Evolutionary conservation across 1,140 invertebrate species (phyloP).

Genomic region (Drosophila kikkawai): DNA sequence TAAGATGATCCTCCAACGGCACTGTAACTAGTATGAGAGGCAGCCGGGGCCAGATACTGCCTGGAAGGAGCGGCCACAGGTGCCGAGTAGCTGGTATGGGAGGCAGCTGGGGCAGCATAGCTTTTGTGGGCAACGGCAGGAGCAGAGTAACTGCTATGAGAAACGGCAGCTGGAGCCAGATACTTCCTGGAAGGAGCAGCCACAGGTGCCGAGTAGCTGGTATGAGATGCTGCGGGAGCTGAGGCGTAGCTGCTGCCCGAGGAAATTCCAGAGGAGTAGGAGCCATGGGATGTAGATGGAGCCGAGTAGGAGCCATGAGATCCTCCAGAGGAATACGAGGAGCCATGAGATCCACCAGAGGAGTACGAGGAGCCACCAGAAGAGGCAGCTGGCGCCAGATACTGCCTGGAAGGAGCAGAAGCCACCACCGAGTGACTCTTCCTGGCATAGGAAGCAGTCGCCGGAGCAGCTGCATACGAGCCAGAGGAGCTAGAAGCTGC

Average conservation of each 20-base stretch:
- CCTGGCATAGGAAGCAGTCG: slow-evolving; percentile 3
- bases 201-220: slow-evolving; percentile 35
- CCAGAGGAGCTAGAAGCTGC: slow-evolving; percentile 36
- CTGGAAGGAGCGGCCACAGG: slow-evolving; percentile 44
- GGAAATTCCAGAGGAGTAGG: slow-evolving; percentile 9
- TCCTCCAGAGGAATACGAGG: slow-evolving; percentile 11
- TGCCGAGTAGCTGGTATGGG: slow-evolving; percentile 33
- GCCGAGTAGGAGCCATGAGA: slow-evolving; percentile 22
- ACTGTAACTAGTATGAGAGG: background rate
- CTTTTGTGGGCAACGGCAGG: slow-evolving; percentile 20
- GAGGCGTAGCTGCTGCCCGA: slow-evolving; percentile 7
- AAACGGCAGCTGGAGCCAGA: slow-evolving; percentile 32
- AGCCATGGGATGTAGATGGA: slow-evolving; percentile 3
- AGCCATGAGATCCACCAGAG: slow-evolving; percentile 8
- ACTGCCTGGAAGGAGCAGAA: slow-evolving; percentile 53
- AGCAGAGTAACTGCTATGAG: slow-evolving; percentile 36
- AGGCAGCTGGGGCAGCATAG: slow-evolving; percentile 31
- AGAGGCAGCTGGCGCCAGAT: slow-evolving; percentile 41
- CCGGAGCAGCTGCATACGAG: slow-evolving; percentile 33
- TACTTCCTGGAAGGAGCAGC: slow-evolving; percentile 51
- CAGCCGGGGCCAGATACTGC: slow-evolving; percentile 49
- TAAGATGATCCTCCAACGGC: background rate
- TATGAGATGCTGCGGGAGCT: slow-evolving; percentile 14
- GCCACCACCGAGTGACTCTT: slow-evolving; percentile 14
- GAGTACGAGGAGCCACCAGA: slow-evolving; percentile 29